Conservation (phyloP, 2,113 vertebrate genomes). For the human region GRCh38 chr4:187013001-187013500, state of each 20-base stretch:
- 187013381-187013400: slow-evolving; percentile 57
- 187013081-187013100: background rate
- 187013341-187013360: slow-evolving; percentile 2
- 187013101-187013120: background rate
- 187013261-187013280: slow-evolving; percentile 11
- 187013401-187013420: slow-evolving; percentile 40
- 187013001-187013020: background rate
- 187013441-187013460: slow-evolving; percentile 26
- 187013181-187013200: background rate
- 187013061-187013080: background rate
- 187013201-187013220: background rate
- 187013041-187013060: background rate
- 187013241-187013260: slow-evolving; percentile 35
- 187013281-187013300: background rate
- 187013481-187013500: slow-evolving; percentile 34
- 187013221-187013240: background rate
- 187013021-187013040: slow-evolving; percentile 13
- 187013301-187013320: background rate
- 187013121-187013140: background rate
- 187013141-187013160: background rate
- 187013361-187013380: slow-evolving; percentile 29
- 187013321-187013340: background rate
- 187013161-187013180: background rate
- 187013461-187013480: slow-evolving; percentile 42
- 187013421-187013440: slow-evolving; percentile 56